A percentile compares a stretch with the other conserved stretches of the same genome.
Conservation (phyloP, 2,888 invertebrate genomes). For the Gisinianus flammeolus region DNA sequence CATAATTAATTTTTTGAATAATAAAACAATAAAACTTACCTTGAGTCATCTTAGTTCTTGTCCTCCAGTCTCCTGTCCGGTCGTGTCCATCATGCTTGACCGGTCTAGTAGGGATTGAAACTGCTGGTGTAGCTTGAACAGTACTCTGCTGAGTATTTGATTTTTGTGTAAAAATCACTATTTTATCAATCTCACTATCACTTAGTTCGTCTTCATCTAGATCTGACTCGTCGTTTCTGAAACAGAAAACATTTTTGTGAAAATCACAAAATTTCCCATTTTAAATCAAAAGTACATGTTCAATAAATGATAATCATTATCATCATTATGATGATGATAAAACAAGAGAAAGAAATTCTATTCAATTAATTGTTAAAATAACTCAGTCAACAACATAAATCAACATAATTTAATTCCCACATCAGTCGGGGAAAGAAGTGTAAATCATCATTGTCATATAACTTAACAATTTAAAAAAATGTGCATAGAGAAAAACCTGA, state of each 20-base stretch:
- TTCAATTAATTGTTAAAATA: too few relatives aligned
- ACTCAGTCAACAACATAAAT: conserved; percentile 43
- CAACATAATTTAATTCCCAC: conserved; percentile 44
- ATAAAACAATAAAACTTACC: too few relatives aligned
- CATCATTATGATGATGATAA: too few relatives aligned
- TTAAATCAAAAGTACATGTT: not conserved
- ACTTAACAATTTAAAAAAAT: too few relatives aligned
- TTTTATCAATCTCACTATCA: conserved; percentile 89
- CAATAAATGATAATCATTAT: too few relatives aligned
- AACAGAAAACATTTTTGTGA: conserved; percentile 42
- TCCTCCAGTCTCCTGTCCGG: conserved; percentile 86
- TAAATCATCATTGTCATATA: conserved; percentile 25
- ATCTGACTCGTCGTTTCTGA: conserved; percentile 69
- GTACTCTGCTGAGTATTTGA: conserved; percentile 60
- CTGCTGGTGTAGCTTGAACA: conserved; percentile 16
- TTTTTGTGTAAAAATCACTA: conserved; percentile 91
- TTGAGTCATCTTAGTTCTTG: conserved; percentile 91
- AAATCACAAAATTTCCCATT: not conserved
- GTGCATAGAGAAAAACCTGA: too few relatives aligned
- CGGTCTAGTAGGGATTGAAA: conserved; percentile 61
- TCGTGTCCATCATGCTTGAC: conserved; percentile 89
- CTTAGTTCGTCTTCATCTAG: conserved; percentile 81
- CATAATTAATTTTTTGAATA: too few relatives aligned
- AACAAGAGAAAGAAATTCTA: too few relatives aligned
- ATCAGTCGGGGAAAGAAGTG: conserved; percentile 38